Base-by-base conservation (phyloP, 2,797 vertebrate genomes). In the Pipistrellus pygmaeus region DNA sequence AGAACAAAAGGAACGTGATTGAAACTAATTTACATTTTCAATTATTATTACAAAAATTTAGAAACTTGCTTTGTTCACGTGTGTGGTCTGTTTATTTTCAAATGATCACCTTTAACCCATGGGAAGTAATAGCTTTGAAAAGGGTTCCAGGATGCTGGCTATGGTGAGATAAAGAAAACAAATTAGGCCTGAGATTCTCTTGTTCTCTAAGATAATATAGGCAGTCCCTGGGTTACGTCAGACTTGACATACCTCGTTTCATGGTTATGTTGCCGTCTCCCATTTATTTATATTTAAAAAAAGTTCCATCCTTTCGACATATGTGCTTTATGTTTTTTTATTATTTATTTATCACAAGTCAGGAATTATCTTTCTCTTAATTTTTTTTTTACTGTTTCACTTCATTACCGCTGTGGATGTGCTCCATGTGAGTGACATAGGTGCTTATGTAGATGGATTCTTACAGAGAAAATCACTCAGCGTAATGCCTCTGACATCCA, bases 11-110 rank as follows among this genome's bases (percentile, higher is more conserved):
- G 68, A 85, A 97, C 71, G 85, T 93, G 93, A 97, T 72, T 97
- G 86, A 95, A 97, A 96, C 94, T 93, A 96, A 97, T 96, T 95
- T 97, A 96, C 93, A 97, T 92, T 96, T 95, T 95, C 95, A 97
- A 96, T 97, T 95, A 96, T 94, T 95, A 95, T 90, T 88, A 94
- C 53, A 96, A 94, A 96, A 95, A 90, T 91, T 87, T 85, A 80
- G 57, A 93, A 91, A 96, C 91, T 66, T 85, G 82, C n/a, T 85
- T 32, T 91, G 90, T 85, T 83, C 82, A 32, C 21, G 27, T 81
- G 2, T 30, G 77, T 95, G 80, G 44, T 77, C 89, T 97, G 94
- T 96, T 96, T 93, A 80, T 95, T 94, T 96, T 95, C 71, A 93
- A 96, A 94, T 92, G 46, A 94, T 86, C 72, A 85, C 95, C 92